Evolutionary conservation across 2,797 vertebrate species (phyloP).

Genomic region (Ataeniobius toweri): DNA sequence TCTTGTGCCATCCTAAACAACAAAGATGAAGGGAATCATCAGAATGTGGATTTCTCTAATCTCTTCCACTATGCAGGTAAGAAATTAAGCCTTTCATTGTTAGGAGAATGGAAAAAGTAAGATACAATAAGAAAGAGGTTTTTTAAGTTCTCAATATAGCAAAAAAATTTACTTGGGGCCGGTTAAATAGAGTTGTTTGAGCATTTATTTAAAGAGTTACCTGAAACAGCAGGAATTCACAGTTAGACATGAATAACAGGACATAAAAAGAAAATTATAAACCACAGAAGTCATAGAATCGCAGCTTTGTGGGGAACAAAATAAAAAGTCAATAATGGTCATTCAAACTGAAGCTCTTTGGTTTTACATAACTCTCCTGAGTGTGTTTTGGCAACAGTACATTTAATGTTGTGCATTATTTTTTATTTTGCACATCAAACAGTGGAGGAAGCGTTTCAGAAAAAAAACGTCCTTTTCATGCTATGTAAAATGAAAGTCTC

Average conservation of each 20-base stretch:
- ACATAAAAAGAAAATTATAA: not conserved
- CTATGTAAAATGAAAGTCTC: conserved; percentile 47
- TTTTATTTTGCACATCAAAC: conserved; percentile 38
- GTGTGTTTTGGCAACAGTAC: conserved; percentile 38
- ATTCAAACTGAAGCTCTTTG: conserved; percentile 6
- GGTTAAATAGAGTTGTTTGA: not conserved
- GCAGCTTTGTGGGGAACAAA: not conserved
- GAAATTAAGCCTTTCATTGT: conserved; percentile 23
- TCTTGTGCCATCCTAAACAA: conserved; percentile 47
- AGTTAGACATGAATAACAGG: not conserved
- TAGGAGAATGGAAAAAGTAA: not conserved
- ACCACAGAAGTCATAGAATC: not conserved
- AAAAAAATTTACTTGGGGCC: not conserved
- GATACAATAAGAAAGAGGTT: not conserved
- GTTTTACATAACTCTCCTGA: not conserved
- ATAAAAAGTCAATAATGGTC: conserved; percentile 2
- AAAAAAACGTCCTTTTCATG: conserved; percentile 73
- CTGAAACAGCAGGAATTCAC: not conserved
- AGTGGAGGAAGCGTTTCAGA: conserved; percentile 54
- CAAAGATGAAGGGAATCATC: conserved; percentile 53
- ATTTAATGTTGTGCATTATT: conserved; percentile 29
- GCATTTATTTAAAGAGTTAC: not conserved
- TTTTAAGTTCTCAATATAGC: not conserved
- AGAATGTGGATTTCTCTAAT: conserved; percentile 51
- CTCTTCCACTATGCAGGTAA: not conserved